Evolutionary conservation across 2,113 vertebrate genomes (phyloP), one percentile per base, ranked within the genome.

Genomic region (Prolemur simus): DNA sequence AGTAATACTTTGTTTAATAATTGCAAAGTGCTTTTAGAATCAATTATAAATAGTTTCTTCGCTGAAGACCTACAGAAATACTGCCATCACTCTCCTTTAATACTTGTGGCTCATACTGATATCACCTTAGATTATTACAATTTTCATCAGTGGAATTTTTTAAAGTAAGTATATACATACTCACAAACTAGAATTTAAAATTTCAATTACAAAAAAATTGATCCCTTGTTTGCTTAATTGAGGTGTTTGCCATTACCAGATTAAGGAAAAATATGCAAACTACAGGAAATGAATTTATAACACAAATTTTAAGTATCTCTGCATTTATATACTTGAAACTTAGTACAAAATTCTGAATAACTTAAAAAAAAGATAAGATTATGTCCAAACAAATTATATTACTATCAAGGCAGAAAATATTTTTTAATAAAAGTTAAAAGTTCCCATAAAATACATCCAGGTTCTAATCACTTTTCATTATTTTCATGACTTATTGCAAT

Each of bases 101-200:
- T 58, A 87, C 12, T 58, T 92, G 45, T 80, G 27, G 10, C 21
- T 96, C 58, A 95, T 45, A 45, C 3, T 81, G 34, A 2, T 64
- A 88, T 10, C 69, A 76, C 32, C 20, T 84, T 76, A 93, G 32
- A 95, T 52, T 17, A 95, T 58, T 37, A 54, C 0, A 90, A 95
- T 66, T 92, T 93, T 89, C 77, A 29, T 69, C 76, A 52, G 5
- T 10, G n/a, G 56, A 81, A 85, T 69, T 89, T 54, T 86, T 66
- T 25, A 96, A 89, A 6, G 29, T 76, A 86, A 94, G 49, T 20
- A 93, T 27, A 82, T 63, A 49, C 29, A 94, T 71, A 63, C 49
- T 83, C 34, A 87, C 27, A 97, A 92, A 78, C 13, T 68, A 93
- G 15, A 83, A 95, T 73, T 91, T 81, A 82, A 96, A 89, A 89